Evolutionary conservation across 1,140 invertebrate genomes (phyloP), one percentile per base, ranked within the genome.

Genomic region (Druon quercuslanigerum): DNA sequence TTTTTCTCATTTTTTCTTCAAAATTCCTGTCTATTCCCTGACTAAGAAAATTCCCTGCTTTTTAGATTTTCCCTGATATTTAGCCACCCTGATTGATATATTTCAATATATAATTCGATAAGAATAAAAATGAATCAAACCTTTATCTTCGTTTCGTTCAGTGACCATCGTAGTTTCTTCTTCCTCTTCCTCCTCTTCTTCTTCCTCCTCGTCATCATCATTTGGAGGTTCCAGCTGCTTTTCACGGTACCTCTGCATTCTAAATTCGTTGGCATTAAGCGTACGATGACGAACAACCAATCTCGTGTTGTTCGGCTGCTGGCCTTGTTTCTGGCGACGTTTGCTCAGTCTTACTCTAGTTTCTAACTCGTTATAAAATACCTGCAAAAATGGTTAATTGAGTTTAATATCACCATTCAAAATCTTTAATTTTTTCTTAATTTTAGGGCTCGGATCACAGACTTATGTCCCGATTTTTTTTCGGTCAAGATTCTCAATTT

Each of bases 351-450:
- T 94, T 57, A 99, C 98, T 71, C 97, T 95, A 0, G 98, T 99
- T 91, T 99, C 98, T 81, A 99, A 88, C 91, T 99, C 98, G 92
- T 99, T 98, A 90, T 99, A 99, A 91, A 96, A 99, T 33, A 98
- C 89, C 88, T 90, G 40, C 72, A 74, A 40, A 74, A 51, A 73
- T 74, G 16, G 0, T 51, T 72, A 78, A 51, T 16, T 74, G 51
- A 71, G 76, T 33, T 51, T 3, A 40, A 71, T 52, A 52, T 72
- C 0, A 51, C 54, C 40, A 56, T 56, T 19, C 4, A 71, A 16
- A 9, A 25, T 74, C 19, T 57, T 50, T 56, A 9, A 11, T 46
- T 46, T 11, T 46, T 46, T 46, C 40, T 46, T 46, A 11, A 11
- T 33, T 33, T 33, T 4, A 33, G 25, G 5, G 25, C 25, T 33